Evolutionary conservation across 2,888 invertebrate species (phyloP).

Genomic region (Drosophila atripex): DNA sequence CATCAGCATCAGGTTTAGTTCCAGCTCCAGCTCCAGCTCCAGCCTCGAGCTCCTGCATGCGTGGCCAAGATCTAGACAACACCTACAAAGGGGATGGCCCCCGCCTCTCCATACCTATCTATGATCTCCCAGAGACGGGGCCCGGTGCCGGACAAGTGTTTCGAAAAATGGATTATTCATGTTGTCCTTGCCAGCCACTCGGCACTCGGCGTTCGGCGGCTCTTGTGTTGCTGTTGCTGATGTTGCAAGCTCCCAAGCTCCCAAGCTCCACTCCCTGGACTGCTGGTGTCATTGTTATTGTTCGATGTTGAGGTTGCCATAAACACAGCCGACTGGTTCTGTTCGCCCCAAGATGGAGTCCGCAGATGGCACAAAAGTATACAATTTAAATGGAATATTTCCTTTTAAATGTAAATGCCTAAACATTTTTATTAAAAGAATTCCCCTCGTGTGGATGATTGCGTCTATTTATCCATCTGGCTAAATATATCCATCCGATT

Average conservation of each 20-base stretch:
- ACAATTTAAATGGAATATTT: constrained; percentile 7
- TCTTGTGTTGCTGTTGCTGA: constrained; percentile 21
- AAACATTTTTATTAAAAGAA: constrained; percentile 4
- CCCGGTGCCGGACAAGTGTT: constrained; percentile 57
- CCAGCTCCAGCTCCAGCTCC: constrained; percentile 25
- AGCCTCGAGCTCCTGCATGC: constrained; percentile 53
- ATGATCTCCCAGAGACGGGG: constrained; percentile 49
- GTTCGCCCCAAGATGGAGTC: constrained; percentile 33
- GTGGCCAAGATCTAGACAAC: constrained; percentile 76
- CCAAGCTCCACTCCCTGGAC: not conserved
- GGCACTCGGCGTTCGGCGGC: constrained; percentile 21
- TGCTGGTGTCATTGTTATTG: constrained; percentile 28
- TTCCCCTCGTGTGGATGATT: not conserved
- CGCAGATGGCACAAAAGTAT: constrained; percentile 12
- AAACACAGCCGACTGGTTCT: constrained; percentile 16
- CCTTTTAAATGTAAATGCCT: not conserved
- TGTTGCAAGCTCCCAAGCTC: not conserved
- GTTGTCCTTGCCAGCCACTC: constrained; percentile 59
- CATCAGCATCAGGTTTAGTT: constrained; percentile 14
- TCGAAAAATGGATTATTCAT: constrained; percentile 76
- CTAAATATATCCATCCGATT: constrained; percentile 55
- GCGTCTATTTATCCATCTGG: constrained; percentile 36
- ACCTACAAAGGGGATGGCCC: constrained; percentile 41
- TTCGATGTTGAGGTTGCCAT: not conserved
- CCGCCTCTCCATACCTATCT: constrained; percentile 44